phyloP scores from a whole-genome alignment of 1,140 invertebrate genomes.

The Alviniconcha marisindica region DNA sequence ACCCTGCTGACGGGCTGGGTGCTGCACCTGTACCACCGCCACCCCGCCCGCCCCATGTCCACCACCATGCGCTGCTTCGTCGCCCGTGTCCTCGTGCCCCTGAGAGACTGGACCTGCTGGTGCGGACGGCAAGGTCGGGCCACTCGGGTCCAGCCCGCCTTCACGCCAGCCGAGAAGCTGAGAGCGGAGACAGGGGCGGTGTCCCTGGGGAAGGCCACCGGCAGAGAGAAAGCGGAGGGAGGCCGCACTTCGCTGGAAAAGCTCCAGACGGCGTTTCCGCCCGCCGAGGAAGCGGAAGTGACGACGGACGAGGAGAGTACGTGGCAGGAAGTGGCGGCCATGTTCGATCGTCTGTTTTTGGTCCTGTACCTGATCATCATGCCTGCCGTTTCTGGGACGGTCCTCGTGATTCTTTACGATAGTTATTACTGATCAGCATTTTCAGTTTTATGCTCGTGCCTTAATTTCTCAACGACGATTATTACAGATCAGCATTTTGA shows the following conservation, averaged over 20 bases:
- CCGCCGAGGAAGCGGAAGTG: background rate
- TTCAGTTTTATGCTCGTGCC: no score
- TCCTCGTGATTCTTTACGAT: no score
- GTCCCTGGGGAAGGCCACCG: background rate
- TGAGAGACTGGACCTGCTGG: background rate
- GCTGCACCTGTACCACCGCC: background rate
- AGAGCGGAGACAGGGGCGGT: background rate
- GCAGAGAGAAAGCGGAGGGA: no score
- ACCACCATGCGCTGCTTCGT: background rate
- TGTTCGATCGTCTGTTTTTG: background rate
- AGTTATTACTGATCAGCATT: no score
- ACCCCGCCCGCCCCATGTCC: background rate
- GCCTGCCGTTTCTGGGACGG: no score
- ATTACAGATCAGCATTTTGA: no score
- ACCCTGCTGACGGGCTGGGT: slow-evolving; percentile 9
- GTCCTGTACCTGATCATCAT: background rate
- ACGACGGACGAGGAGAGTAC: background rate
- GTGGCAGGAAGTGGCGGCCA: slow-evolving; percentile 22
- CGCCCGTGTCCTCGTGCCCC: background rate
- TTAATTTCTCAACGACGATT: no score
- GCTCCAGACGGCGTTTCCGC: background rate
- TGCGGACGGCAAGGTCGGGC: background rate
- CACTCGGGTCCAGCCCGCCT: background rate
- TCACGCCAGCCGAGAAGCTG: background rate
- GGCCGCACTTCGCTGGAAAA: background rate